These are phyloP conservation scores for Ctenodactylus gundi DNA, from an alignment of 2,113 vertebrate genomes.

Conservation along the genomic window DNA sequence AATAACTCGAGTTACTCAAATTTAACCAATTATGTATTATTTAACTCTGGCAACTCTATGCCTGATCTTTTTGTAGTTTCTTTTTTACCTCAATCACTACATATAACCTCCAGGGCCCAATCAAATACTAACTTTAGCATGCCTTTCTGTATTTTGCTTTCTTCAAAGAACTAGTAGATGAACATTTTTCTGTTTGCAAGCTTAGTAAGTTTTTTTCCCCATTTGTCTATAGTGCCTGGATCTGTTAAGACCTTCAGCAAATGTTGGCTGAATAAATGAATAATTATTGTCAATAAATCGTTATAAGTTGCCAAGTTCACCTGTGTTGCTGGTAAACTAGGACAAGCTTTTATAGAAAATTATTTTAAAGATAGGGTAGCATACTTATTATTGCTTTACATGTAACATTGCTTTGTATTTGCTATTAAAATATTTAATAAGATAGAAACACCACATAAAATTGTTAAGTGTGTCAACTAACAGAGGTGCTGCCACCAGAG, in stretches of 20 bases:
- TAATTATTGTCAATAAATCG: constrained; percentile 31
- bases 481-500: background rate
- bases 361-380: constrained; percentile 21
- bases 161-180: background rate
- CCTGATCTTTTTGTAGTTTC: background rate
- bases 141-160: background rate
- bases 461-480: background rate
- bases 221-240: background rate
- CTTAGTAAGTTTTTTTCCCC: constrained; percentile 26
- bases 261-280: constrained; percentile 37
- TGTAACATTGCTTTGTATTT: constrained; percentile 3
- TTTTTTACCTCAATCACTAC: background rate
- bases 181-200: background rate
- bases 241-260: background rate
- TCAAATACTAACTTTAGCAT: background rate
- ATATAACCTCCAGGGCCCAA: background rate
- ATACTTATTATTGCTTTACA: background rate
- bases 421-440: background rate
- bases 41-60: background rate
- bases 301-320: background rate
- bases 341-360: background rate
- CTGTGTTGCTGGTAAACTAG: background rate
- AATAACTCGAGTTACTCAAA: background rate
- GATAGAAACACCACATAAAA: background rate
- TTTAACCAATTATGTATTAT: background rate